phyloP scores from a whole-genome alignment of 2,797 vertebrate genomes.

The Megaceryle alcyon region DNA sequence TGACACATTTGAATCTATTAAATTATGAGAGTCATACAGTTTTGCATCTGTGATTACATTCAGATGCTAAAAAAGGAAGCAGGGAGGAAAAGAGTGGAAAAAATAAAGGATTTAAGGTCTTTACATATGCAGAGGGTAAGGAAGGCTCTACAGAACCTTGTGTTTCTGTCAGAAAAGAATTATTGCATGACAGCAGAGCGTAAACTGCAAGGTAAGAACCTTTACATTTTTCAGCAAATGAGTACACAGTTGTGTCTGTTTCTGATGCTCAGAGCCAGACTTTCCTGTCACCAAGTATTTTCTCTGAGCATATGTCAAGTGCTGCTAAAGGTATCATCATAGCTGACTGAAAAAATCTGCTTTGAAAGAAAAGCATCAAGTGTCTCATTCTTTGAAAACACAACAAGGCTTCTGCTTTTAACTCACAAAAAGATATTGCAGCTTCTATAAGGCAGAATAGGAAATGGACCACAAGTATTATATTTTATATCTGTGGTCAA shows the following conservation, averaged over 20 bases:
- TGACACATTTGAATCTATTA: not conserved
- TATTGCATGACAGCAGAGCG: not conserved
- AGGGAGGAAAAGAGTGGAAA: not conserved
- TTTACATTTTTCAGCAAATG: constrained; percentile 7
- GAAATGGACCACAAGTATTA: not conserved
- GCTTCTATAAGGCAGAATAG: not conserved
- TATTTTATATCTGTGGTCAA: not conserved
- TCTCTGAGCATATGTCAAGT: constrained; percentile 30
- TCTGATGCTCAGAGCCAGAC: constrained; percentile 4
- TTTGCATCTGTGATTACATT: constrained; percentile 5
- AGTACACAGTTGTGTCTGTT: constrained; percentile 20
- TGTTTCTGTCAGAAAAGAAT: constrained; percentile 48
- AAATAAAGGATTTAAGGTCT: not conserved
- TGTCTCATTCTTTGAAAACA: constrained; percentile 6
- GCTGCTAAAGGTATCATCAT: not conserved
- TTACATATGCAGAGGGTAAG: not conserved
- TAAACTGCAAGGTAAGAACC: constrained; percentile 49
- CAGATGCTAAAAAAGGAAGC: not conserved
- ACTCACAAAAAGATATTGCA: not conserved
- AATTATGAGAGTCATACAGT: not conserved
- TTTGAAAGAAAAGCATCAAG: constrained; percentile 31
- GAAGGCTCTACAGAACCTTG: constrained; percentile 13
- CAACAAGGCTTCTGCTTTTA: not conserved
- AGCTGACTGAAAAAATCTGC: constrained; percentile 21
- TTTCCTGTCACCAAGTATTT: constrained; percentile 18